phyloP scores from a whole-genome alignment of 2,797 vertebrate genomes.

The Tauraco hartlaubi region DNA sequence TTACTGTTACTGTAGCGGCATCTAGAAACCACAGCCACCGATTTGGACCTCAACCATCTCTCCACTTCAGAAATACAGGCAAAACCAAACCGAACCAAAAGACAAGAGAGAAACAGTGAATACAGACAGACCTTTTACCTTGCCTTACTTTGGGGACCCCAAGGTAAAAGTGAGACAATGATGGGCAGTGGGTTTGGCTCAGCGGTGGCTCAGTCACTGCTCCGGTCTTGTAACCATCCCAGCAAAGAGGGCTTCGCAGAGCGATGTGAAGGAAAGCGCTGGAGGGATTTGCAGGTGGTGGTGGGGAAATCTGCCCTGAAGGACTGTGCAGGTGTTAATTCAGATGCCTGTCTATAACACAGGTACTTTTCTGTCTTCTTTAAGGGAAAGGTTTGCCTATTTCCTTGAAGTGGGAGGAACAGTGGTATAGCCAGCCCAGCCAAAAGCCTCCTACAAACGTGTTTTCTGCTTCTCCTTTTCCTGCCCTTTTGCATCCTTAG shows the following conservation, averaged over 20 bases:
- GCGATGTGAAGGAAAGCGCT: not conserved
- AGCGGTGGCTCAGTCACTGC: not conserved
- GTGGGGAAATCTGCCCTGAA: not conserved
- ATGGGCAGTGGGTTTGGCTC: not conserved
- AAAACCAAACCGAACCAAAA: not conserved
- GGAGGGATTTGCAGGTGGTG: not conserved
- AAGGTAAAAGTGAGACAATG: not conserved
- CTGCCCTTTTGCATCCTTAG: not conserved
- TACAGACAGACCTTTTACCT: not conserved
- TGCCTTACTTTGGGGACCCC: not conserved
- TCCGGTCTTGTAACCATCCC: not conserved
- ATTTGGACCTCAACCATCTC: not conserved
- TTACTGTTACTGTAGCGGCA: not conserved
- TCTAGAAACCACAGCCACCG: not conserved
- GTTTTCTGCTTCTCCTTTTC: not conserved
- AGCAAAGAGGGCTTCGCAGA: not conserved
- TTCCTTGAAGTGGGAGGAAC: not conserved
- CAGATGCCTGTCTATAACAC: not conserved
- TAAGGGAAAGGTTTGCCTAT: not conserved
- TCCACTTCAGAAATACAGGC: not conserved
- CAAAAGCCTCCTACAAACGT: not conserved
- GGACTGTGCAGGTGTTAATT: not conserved
- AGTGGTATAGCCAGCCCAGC: not conserved
- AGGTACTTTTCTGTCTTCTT: not conserved
- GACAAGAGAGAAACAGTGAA: not conserved